Base-by-base conservation (phyloP, 1,140 invertebrate species). In the Acromyrmex echinatior region DNA sequence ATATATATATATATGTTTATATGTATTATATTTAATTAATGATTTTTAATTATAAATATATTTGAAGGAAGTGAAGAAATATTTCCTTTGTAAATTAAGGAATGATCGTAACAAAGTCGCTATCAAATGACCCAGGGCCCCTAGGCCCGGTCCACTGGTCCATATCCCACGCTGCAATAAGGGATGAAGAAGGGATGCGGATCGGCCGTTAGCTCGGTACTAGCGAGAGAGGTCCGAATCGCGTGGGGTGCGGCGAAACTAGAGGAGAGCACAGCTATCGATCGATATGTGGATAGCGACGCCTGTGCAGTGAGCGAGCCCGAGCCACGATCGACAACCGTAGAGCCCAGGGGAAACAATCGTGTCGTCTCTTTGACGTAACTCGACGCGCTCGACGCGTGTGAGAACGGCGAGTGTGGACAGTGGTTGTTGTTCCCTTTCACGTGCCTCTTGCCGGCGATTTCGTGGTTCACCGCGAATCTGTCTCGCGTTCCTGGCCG, bases 261-360 rank as follows among this genome's bases (percentile, higher is more conserved):
- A 53, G 65, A 81, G 79, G 35, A 81, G 66, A 81, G 51, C n/a
- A 25, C 51, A n/a, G 65, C 86, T 93, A 93, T 93, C 91, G 93
- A 93, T 93, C 92, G 93, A 93, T 35, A 35, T 35, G 31, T 35
- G 31, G 5, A 35, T 92, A 93, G 92, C 92, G 92, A 93, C 93
- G 93, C 93, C 92, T 93, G 93, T 93, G 93, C 93, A 93, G 91
- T 92, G 78, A 82, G 80, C 88, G 80, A 88, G 85, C 80, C 77
- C 74, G 70, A 65, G 76, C 58, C 68, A 66, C 85, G 80, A 88
- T 79, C 90, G 62, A 74, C 89, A 80, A 90, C 82, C 84, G 73
- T 81, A 87, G 60, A 88, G 88, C 78, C 87, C 86, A 90, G 87
- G 87, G 88, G 79, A 90, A 91, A 88, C 71, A 91, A 93, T 92